These are phyloP conservation scores for Calcarius ornatus DNA, from an alignment of 2,113 vertebrate genomes.

Conservation along the genomic window DNA sequence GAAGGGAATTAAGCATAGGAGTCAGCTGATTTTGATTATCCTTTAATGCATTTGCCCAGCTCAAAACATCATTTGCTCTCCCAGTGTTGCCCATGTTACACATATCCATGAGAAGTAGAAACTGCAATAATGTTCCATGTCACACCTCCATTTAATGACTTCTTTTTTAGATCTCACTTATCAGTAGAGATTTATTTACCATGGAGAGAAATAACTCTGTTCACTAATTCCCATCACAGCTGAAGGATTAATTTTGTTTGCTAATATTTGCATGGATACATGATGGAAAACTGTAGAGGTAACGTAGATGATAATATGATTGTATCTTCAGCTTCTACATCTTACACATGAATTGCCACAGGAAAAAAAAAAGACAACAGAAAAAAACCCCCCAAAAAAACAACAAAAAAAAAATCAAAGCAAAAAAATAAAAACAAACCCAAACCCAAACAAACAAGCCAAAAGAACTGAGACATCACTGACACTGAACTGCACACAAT, in stretches of 20 bases:
- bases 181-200: not conserved
- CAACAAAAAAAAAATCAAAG: too few relatives aligned
- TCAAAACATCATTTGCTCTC: not conserved
- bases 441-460: not conserved
- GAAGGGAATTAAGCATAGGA: not conserved
- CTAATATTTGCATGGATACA: not conserved
- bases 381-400: rapidly evolving
- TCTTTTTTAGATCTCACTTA: not conserved
- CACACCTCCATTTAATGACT: not conserved
- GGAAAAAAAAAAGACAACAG: not conserved
- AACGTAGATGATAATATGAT: not conserved
- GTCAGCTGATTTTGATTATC: not conserved
- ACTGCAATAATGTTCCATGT: not conserved
- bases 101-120: not conserved
- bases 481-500: not conserved
- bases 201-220: not conserved
- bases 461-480: not conserved
- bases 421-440: too few relatives aligned
- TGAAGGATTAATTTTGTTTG: not conserved
- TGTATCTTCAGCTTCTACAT: not conserved
- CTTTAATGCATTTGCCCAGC: not conserved
- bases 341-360: not conserved
- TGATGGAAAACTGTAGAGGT: not conserved
- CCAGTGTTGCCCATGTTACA: rapidly evolving
- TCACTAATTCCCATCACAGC: not conserved